Base-by-base conservation (phyloP, 2,113 vertebrate genomes). In the Paracanthobrama guichenoti region DNA sequence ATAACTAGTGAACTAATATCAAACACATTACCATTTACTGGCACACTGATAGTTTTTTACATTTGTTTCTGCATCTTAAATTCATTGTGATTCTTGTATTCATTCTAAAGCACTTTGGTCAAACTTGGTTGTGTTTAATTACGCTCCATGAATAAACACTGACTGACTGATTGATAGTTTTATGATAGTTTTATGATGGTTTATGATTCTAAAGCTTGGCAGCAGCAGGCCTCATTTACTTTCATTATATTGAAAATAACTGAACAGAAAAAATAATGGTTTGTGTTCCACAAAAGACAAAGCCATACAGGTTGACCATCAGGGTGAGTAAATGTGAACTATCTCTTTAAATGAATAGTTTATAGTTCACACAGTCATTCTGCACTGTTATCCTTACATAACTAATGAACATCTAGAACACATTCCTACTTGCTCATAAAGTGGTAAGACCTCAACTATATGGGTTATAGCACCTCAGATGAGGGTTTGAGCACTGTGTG, bases 321-420 rank as follows among this genome's bases (percentile, higher is more conserved):
- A 28, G 62, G 62, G 13, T 66, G 14, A 31, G 26, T 28, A 66
- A 18, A 20, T 10, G 7, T 22, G 7, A 39, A 67, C 3, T 4
- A 67, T 67, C 16, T 31, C 3, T 67, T 42, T 69, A 69, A 69
- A 42, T 1, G 1, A 67, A 20, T 4, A 20, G 26, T 66, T 35
- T 42, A 71, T 44, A 44, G 22, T 26, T 62, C 24, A 16, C 22
- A 79, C 9, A 24, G 11, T 20, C 7, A n/a, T 72, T 78, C 53
- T 28, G 42, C 74, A 66, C 46, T 74, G 39, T 20, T 64, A 11
- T 67, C 59, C 57, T 86, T 67, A 50, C 53, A n/a, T 59, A 81
- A 81, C 6, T 18, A 42, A 55, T 71, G 20, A 24, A 46, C 53
- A 31, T 82, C 69, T 66, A 13, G 20, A 66, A 71, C 59, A 57